phyloP scores from a whole-genome alignment of 2,888 invertebrate genomes.

The Drosophila percnosoma region DNA sequence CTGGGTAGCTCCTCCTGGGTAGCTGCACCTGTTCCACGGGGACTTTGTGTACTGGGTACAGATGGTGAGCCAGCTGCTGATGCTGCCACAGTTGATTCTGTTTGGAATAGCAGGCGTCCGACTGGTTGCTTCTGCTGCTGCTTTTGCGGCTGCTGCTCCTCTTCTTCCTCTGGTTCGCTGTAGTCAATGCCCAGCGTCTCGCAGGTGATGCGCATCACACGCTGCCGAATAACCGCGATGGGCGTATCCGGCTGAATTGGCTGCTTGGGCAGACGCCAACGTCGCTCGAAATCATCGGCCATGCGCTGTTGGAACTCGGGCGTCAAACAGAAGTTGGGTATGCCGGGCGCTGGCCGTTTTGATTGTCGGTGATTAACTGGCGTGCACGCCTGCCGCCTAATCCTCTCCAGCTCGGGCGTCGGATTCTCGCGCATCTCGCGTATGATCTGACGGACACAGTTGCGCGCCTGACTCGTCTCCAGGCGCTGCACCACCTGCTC shows the following conservation, averaged over 20 bases:
- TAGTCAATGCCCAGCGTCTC: slow-evolving; percentile 80
- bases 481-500: slow-evolving; percentile 78
- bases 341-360: slow-evolving; percentile 70
- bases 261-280: slow-evolving; percentile 82
- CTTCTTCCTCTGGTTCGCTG: slow-evolving; percentile 42
- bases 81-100: not conserved
- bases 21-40: slow-evolving; percentile 15
- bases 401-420: slow-evolving; percentile 82
- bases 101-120: slow-evolving; percentile 30
- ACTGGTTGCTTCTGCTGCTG: slow-evolving; percentile 5
- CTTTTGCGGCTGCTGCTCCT: slow-evolving; percentile 14
- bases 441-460: slow-evolving; percentile 81
- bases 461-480: slow-evolving; percentile 79
- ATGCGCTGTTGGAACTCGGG: slow-evolving; percentile 83
- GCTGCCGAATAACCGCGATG: slow-evolving; percentile 78
- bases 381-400: slow-evolving; percentile 82
- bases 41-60: slow-evolving; percentile 74
- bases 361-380: slow-evolving; percentile 78
- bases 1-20: slow-evolving; percentile 12
- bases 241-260: slow-evolving; percentile 82
- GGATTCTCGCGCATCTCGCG: slow-evolving; percentile 82
- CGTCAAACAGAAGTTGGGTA: slow-evolving; percentile 83
- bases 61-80: slow-evolving; percentile 47
- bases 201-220: slow-evolving; percentile 81
- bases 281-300: slow-evolving; percentile 83